These are phyloP conservation scores for Pemphredon lugubris DNA, from an alignment of 2,888 invertebrate species.

Conservation along the genomic window DNA sequence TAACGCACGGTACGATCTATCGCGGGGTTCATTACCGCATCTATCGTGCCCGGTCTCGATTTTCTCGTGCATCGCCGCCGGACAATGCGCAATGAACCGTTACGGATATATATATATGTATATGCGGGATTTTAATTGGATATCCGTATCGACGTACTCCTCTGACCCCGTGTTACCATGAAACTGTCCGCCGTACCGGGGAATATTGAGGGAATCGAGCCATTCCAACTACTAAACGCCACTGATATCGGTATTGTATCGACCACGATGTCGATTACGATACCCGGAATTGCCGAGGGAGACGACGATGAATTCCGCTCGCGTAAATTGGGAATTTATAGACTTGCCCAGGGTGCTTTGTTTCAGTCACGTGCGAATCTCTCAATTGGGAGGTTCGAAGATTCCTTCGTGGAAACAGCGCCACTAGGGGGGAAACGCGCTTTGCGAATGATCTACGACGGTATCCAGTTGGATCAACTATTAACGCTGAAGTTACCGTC, in stretches of 20 bases:
- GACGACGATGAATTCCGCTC: too few species aligned
- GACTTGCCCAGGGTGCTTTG: too few species aligned
- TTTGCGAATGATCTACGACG: too few species aligned
- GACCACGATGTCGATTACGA: neutral
- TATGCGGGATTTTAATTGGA: slow-evolving; percentile 26
- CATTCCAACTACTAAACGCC: neutral
- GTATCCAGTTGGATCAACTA: too few species aligned
- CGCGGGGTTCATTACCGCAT: slow-evolving; percentile 17
- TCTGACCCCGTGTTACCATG: neutral
- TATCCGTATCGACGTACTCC: slow-evolving; percentile 3
- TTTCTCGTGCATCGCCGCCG: neutral
- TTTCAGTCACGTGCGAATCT: too few species aligned
- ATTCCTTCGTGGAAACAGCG: too few species aligned
- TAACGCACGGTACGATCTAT: neutral
- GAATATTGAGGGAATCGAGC: slow-evolving; percentile 9
- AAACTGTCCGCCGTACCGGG: neutral
- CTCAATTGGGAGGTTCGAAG: too few species aligned
- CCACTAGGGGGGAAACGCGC: too few species aligned
- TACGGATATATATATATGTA: slow-evolving; percentile 11
- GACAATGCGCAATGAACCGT: slow-evolving; percentile 3
- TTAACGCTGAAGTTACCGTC: too few species aligned
- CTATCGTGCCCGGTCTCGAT: slow-evolving; percentile 11
- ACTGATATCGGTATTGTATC: neutral
- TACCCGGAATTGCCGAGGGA: neutral
- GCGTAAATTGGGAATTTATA: too few species aligned